These are phyloP conservation scores for Elysia chlorotica DNA, from an alignment of 1,140 invertebrate species.

Conservation along the genomic window DNA sequence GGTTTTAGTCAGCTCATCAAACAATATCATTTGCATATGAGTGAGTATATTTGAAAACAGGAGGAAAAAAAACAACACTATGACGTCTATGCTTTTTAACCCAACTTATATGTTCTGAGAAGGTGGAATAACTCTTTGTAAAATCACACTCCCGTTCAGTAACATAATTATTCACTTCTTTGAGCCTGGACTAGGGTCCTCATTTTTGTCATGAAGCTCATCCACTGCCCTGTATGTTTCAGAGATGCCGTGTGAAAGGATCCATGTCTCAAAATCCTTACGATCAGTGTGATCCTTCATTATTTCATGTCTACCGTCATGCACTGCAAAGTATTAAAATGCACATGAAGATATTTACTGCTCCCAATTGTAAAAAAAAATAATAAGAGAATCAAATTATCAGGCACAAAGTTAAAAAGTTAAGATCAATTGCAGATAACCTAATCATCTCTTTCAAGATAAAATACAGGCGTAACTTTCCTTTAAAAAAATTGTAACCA, in stretches of 20 bases:
- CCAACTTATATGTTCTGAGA: not conserved
- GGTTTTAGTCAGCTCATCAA: no score
- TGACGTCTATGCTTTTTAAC: not conserved
- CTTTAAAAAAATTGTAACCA: not conserved
- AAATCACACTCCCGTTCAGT: no score
- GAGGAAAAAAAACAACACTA: no score
- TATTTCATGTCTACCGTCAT: constrained; percentile 47
- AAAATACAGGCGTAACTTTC: not conserved
- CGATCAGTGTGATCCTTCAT: constrained; percentile 41
- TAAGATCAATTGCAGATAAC: not conserved
- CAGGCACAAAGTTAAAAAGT: not conserved
- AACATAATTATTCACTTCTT: constrained; percentile 24
- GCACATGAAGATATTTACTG: not conserved
- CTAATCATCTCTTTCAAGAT: not conserved
- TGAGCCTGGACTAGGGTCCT: constrained; percentile 17
- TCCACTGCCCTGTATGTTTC: constrained; percentile 39
- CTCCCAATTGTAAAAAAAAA: constrained; percentile 1
- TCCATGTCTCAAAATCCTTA: constrained; percentile 45
- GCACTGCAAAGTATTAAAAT: constrained; percentile 38
- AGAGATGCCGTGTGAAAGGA: constrained; percentile 44
- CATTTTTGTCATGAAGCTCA: constrained; percentile 28
- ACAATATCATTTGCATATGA: no score
- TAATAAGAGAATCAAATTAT: not conserved
- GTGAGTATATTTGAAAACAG: no score
- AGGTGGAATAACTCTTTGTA: not conserved